A percentile compares a stretch with the other conserved stretches of the same genome.
Conservation (phyloP, 2,797 vertebrate species). For the Hippoglossus hippoglossus region DNA sequence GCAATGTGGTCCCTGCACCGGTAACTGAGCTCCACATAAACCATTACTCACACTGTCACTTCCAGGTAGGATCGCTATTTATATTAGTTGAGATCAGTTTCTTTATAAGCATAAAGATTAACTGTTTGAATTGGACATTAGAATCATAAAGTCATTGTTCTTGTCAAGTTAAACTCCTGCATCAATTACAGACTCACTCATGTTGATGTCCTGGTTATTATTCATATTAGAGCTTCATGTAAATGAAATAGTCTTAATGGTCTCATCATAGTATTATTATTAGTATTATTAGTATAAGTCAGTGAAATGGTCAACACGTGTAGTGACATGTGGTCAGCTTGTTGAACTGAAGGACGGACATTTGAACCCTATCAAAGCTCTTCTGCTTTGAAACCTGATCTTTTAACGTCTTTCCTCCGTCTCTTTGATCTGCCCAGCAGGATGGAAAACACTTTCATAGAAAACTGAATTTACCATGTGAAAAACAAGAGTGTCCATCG, state of each 20-base stretch:
- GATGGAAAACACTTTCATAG: background rate
- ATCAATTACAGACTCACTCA: too few relatives aligned
- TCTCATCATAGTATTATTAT: too few relatives aligned
- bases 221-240: too few relatives aligned
- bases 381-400: constrained; percentile 45
- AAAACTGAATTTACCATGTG: background rate
- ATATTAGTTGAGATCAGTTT: constrained; percentile 35
- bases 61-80: constrained; percentile 66
- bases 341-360: background rate
- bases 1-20: constrained; percentile 32
- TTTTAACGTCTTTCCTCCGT: constrained; percentile 25
- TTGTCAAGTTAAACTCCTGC: too few relatives aligned
- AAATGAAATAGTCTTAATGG: too few relatives aligned
- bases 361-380: background rate
- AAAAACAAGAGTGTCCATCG: too few relatives aligned
- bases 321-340: background rate
- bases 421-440: constrained; percentile 13
- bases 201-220: too few relatives aligned
- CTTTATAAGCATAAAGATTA: too few relatives aligned
- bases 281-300: background rate
- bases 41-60: constrained; percentile 64
- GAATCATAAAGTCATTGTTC: too few relatives aligned
- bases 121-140: too few relatives aligned
- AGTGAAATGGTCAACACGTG: background rate
- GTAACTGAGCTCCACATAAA: constrained; percentile 41